Conservation (phyloP, 2,797 vertebrate genomes). For the Sternotherus odoratus region DNA sequence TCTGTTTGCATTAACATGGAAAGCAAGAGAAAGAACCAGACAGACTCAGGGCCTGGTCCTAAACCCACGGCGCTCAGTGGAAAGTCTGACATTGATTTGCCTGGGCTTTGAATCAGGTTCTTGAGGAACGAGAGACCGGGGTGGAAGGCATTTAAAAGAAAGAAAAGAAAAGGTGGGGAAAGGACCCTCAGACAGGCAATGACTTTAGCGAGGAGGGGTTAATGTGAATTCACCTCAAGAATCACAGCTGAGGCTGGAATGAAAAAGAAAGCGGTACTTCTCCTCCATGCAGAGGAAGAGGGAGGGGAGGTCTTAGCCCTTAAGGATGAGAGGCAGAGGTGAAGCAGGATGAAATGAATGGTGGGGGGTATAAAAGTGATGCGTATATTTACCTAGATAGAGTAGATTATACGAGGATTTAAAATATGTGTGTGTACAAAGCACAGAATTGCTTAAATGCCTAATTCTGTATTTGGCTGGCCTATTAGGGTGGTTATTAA, state of each 20-base stretch:
- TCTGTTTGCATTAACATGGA: no score
- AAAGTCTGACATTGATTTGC: neutral
- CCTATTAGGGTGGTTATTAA: neutral
- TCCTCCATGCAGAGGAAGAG: neutral
- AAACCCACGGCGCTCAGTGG: neutral
- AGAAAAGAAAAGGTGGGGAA: no score
- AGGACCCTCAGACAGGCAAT: no score
- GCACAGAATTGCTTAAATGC: neutral
- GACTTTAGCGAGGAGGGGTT: neutral
- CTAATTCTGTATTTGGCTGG: neutral
- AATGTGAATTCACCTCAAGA: neutral
- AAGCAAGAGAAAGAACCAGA: neutral
- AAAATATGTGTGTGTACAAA: neutral
- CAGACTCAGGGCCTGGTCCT: neutral
- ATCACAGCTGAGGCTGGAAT: neutral
- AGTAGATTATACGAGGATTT: neutral
- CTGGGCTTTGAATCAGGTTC: neutral
- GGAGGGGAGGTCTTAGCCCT: neutral
- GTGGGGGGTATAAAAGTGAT: neutral
- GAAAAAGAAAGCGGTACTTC: neutral
- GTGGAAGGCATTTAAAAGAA: neutral
- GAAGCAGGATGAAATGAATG: neutral
- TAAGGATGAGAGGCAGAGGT: neutral
- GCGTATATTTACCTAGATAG: neutral
- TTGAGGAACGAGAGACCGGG: neutral